A percentile compares a stretch with the other conserved stretches of the same genome.
These are phyloP conservation scores for Labrus mixtus DNA, from an alignment of 2,113 vertebrate species.

Conservation along the genomic window DNA sequence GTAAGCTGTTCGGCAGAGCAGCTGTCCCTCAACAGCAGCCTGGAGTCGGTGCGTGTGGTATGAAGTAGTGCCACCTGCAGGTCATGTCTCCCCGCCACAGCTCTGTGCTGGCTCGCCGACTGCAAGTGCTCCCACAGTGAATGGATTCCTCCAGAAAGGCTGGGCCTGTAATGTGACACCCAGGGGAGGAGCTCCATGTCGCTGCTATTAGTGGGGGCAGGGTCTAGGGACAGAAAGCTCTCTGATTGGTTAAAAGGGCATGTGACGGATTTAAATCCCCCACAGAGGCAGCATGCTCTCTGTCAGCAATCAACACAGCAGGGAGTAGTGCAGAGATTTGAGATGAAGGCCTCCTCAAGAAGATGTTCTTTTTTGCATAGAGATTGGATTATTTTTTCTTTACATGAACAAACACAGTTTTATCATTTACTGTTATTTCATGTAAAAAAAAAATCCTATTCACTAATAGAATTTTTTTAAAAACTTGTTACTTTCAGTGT, in stretches of 20 bases:
- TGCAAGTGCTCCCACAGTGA: conserved; percentile 35
- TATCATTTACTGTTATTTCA: not conserved
- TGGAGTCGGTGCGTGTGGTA: conserved; percentile 23
- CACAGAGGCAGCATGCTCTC: conserved; percentile 75
- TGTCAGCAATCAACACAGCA: conserved; percentile 66
- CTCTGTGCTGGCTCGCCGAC: conserved; percentile 52
- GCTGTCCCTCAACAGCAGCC: not conserved
- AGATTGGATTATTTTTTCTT: not conserved
- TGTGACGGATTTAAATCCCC: conserved; percentile 85
- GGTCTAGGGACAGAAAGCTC: conserved; percentile 31
- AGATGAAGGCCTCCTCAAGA: conserved; percentile 3
- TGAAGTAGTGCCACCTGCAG: conserved; percentile 81
- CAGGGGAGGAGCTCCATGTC: conserved; percentile 68
- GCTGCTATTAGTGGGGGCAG: conserved; percentile 67
- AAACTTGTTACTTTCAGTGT: too few species aligned
- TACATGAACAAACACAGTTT: not conserved
- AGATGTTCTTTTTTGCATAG: not conserved
- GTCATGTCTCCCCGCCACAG: conserved; percentile 21
- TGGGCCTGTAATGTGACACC: conserved; percentile 80
- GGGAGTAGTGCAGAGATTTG: conserved; percentile 50
- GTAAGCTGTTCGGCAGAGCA: conserved; percentile 5
- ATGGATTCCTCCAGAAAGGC: conserved; percentile 80
- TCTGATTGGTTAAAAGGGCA: conserved; percentile 73
- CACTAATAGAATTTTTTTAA: too few species aligned
- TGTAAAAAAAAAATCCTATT: too few species aligned